Evolutionary conservation across 2,113 vertebrate species (phyloP).

Genomic region (Proterorhinus semilunaris): DNA sequence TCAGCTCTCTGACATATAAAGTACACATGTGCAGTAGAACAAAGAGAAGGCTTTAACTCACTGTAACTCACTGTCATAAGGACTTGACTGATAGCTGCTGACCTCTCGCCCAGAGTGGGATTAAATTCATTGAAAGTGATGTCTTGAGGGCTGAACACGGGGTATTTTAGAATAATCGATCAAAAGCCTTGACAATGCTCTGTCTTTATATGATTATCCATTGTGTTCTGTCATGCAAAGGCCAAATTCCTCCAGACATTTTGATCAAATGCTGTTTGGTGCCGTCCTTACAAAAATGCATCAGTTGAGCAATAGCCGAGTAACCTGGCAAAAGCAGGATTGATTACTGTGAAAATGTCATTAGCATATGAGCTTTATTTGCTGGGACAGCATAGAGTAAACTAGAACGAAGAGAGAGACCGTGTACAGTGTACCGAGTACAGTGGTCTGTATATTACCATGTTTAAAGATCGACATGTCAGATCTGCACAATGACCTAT

Average conservation of each 20-base stretch:
- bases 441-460: too few relatives aligned
- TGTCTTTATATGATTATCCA: background rate
- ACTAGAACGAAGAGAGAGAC: too few relatives aligned
- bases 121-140: background rate
- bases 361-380: too few relatives aligned
- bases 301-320: too few relatives aligned
- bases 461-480: too few relatives aligned
- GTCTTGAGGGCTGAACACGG: background rate
- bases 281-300: too few relatives aligned
- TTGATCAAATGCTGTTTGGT: too few relatives aligned
- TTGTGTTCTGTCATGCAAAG: background rate
- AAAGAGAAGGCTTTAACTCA: constrained; percentile 1
- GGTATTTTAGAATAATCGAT: background rate
- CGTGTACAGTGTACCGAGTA: too few relatives aligned
- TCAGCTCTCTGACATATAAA: background rate
- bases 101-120: background rate
- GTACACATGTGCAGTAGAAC: constrained; percentile 4
- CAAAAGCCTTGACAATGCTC: background rate
- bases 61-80: background rate
- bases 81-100: background rate
- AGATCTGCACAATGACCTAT: too few relatives aligned
- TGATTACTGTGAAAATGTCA: too few relatives aligned
- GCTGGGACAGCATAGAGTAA: too few relatives aligned
- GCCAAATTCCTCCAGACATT: background rate
- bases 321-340: too few relatives aligned